Conservation (phyloP, 35 echinoderm and acorn worm genomes). For the Lytechinus variegatus region DNA sequence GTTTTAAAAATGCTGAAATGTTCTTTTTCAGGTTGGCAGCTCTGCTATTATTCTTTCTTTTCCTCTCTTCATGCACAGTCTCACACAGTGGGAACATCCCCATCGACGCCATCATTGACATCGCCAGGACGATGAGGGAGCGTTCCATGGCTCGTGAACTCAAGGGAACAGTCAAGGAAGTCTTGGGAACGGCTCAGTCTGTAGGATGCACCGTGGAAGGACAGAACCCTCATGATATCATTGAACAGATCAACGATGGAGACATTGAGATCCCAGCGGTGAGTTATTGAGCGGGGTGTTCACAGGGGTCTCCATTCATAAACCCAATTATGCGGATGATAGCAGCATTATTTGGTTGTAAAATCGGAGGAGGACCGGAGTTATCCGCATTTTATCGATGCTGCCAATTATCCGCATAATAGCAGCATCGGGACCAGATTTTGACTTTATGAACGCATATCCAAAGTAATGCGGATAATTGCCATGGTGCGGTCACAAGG, state of each 20-base stretch:
- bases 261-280: conserved; percentile 94
- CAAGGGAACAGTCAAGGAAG: conserved; percentile 78
- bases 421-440: no score
- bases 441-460: no score
- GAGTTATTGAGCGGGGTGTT: neutral
- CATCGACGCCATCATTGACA: conserved; percentile 80
- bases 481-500: no score
- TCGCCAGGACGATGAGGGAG: conserved; percentile 74
- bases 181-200: conserved; percentile 90
- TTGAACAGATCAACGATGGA: conserved; percentile 81
- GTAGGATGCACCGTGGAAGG: conserved; percentile 19
- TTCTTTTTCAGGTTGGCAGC: no score
- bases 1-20: no score
- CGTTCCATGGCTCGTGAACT: no score
- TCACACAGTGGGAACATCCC: conserved; percentile 34
- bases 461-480: no score
- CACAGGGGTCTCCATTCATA: neutral
- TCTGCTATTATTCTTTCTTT: neutral
- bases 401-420: no score
- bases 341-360: no score
- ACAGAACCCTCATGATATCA: conserved; percentile 86
- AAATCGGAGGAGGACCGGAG: no score
- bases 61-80: conserved; percentile 48
- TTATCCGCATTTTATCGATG: no score
- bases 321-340: no score